Conservation (phyloP, 2,888 invertebrate genomes). For the Steinernema scapterisci region DNA sequence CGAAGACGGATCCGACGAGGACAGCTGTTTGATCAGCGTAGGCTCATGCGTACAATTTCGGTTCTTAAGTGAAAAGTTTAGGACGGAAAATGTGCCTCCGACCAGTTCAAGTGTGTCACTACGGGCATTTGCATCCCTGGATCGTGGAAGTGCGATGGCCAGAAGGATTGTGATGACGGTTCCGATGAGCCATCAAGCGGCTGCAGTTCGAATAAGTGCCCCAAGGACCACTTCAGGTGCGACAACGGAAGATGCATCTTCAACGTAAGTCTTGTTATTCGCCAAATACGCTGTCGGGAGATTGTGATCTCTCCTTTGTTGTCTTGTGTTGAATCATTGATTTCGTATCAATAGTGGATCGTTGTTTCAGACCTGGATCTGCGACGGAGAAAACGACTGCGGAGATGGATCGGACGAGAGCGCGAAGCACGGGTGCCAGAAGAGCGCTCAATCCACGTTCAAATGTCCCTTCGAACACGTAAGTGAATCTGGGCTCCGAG, state of each 20-base stretch:
- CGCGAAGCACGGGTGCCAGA: conserved; percentile 56
- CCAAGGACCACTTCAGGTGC: conserved; percentile 64
- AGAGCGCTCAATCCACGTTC: conserved; percentile 33
- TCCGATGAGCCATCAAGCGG: conserved; percentile 78
- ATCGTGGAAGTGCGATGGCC: conserved; percentile 92
- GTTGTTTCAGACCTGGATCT: conserved; percentile 65
- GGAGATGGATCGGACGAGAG: conserved; percentile 64
- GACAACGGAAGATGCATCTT: conserved; percentile 68
- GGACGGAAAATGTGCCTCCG: conserved; percentile 61
- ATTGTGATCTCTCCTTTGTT: not conserved
- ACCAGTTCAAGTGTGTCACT: conserved; percentile 65
- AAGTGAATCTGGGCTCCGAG: conserved; percentile 3
- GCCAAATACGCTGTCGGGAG: not conserved
- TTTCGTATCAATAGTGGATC: not conserved
- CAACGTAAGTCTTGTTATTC: conserved; percentile 45
- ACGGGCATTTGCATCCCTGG: conserved; percentile 90
- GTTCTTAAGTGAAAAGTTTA: conserved; percentile 7
- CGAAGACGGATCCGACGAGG: conserved; percentile 74
- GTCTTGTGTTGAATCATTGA: conserved; percentile 13
- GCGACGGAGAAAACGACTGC: conserved; percentile 67
- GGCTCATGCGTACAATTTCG: not conserved
- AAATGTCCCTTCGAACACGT: conserved; percentile 64
- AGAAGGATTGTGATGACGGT: conserved; percentile 92
- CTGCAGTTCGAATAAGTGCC: conserved; percentile 52
- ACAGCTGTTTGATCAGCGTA: conserved; percentile 70